Evolutionary conservation across 2,888 invertebrate species (phyloP), one percentile per base, ranked within the genome.

Genomic region (Stenurella melanura): DNA sequence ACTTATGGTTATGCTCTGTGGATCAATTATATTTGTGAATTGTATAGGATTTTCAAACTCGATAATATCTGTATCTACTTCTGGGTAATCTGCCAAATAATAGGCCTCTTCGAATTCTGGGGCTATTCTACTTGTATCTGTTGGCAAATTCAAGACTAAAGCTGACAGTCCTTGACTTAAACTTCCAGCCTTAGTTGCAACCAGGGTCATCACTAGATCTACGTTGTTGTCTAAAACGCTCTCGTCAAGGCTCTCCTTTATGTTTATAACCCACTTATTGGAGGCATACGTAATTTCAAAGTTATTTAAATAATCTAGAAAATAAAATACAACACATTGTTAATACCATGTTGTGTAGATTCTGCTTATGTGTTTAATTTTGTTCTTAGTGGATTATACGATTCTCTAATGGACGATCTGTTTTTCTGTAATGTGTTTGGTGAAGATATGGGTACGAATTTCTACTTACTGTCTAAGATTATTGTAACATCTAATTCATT

Each of bases 71-170:
- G 61, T 67, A 11, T 74, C 74, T 56, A 77, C 72, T 18, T 75
- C 30, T 34, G 80, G 77, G 63, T 85, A 85, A 10, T 69, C 56
- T 10, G 78, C 83, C 26, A 69, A 71, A 64, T 84, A 85, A 57
- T 74, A 76, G 18, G 72, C 54, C 15, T 80, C 61, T 30, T 70
- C 63, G 75, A 85, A 85, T 74, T 72, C 34, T 9, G 82, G 78
- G 21, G 64, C 68, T 17, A 56, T 58, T 38, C 57, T 63, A 15
- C 34, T 66, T 18, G 11, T 26, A 1, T 72, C 50, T 42, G 74
- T 56, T 11, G 77, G 77, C 26, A 80, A 72, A 50, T 76, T 38
- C 18, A 82, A 58, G 12, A 83, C 74, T 18, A 82, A 60, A 18
- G 79, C 76, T 15, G 80, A 72, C 9, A 61, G 18, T 19, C 79